Conservation (phyloP, 2,797 vertebrate genomes). For the Cirrhinus molitorella region DNA sequence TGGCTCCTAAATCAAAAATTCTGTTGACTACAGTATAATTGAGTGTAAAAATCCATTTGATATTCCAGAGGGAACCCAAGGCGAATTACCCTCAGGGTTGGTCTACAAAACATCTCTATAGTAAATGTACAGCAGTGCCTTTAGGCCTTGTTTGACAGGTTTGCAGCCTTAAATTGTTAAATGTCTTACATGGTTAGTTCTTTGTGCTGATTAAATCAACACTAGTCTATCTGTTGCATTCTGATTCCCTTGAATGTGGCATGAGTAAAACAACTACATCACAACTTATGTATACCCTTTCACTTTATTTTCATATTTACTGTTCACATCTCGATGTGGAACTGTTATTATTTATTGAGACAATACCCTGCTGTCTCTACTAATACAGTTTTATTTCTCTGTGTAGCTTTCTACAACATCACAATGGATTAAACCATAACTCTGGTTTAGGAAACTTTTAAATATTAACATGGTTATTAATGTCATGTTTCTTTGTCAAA, state of each 20-base stretch:
- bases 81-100: slow-evolving; percentile 4
- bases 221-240: background rate
- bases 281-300: background rate
- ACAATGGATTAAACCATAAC: slow-evolving; percentile 43
- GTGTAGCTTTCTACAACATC: slow-evolving; percentile 33
- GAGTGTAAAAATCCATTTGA: background rate
- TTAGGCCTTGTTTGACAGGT: background rate
- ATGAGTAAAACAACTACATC: background rate
- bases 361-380: slow-evolving; percentile 8
- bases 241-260: background rate
- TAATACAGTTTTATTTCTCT: background rate
- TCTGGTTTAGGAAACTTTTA: slow-evolving; percentile 55
- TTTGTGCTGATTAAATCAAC: background rate
- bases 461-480: slow-evolving; percentile 68
- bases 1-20: background rate
- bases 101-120: slow-evolving; percentile 1
- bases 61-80: background rate
- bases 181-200: background rate
- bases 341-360: slow-evolving; percentile 9
- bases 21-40: background rate
- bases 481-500: slow-evolving; percentile 58
- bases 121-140: background rate
- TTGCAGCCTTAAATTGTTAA: background rate
- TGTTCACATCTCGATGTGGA: background rate
- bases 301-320: slow-evolving; percentile 12